Evolutionary conservation across 2,113 vertebrate species (phyloP).

Genomic region (Hypanus sabinus): DNA sequence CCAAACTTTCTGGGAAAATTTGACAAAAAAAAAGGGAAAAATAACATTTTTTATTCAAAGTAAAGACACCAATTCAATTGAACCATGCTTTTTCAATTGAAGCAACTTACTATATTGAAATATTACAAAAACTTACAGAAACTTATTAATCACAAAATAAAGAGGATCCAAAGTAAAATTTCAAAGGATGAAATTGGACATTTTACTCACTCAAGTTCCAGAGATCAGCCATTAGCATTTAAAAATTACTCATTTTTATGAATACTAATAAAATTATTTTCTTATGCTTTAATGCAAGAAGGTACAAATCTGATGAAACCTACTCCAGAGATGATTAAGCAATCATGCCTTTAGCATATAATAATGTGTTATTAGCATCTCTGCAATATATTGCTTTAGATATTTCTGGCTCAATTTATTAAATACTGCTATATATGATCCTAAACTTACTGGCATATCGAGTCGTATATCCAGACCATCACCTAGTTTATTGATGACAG

Average conservation of each 20-base stretch:
- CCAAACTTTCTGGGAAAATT: no score
- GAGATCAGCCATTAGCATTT: not conserved
- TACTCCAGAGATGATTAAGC: not conserved
- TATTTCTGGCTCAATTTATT: no score
- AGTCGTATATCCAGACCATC: slow-evolving; percentile 81
- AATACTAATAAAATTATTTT: not conserved
- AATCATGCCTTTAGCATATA: not conserved
- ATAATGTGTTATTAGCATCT: not conserved
- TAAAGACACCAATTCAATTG: not conserved
- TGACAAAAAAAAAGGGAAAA: no score
- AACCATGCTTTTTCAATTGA: not conserved
- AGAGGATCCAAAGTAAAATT: not conserved
- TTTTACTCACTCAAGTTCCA: not conserved
- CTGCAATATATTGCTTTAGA: not conserved
- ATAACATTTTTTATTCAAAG: no score
- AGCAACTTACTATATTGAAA: not conserved
- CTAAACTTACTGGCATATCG: slow-evolving; percentile 67
- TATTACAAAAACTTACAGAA: not conserved
- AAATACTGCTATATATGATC: not conserved
- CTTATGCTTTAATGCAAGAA: not conserved
- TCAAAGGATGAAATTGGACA: not conserved
- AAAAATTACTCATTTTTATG: not conserved
- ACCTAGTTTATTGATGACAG: slow-evolving; percentile 72
- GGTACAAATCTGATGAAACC: not conserved
- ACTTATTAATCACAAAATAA: not conserved